Evolutionary conservation across 2,113 vertebrate species (phyloP).

Genomic region (Sander vitreus): DNA sequence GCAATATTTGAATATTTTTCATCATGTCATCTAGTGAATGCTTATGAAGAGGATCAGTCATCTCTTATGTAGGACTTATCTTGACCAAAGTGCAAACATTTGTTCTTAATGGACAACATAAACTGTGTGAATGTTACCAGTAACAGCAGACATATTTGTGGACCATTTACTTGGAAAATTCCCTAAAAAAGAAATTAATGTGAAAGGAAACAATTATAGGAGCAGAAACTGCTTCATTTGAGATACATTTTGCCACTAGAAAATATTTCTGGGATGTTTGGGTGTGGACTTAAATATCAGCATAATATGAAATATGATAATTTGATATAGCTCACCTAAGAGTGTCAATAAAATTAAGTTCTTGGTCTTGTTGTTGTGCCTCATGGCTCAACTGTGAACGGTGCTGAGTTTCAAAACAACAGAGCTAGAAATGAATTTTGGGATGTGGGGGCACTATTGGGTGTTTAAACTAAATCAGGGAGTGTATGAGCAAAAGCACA

Average conservation of each 20-base stretch:
- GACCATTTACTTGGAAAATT: neutral
- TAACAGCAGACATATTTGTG: neutral
- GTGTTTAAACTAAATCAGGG: conserved; percentile 31
- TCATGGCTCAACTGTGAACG: neutral
- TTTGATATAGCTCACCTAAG: neutral
- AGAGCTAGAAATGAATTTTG: conserved; percentile 6
- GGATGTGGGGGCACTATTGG: conserved; percentile 44
- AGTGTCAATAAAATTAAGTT: neutral
- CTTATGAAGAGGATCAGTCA: neutral
- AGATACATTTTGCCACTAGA: neutral
- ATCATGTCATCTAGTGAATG: neutral
- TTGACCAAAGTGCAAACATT: neutral
- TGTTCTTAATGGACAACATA: neutral
- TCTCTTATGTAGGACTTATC: neutral
- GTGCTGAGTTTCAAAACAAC: conserved; percentile 14
- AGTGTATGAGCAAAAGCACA: conserved; percentile 48
- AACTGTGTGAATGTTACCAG: neutral
- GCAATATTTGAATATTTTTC: neutral
- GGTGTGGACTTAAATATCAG: neutral
- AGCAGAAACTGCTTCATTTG: neutral
- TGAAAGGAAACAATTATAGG: neutral
- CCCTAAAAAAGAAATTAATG: neutral
- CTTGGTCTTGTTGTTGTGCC: neutral
- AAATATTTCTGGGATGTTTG: neutral
- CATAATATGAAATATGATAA: neutral